Evolutionary conservation across 1,140 invertebrate species (phyloP).

Genomic region (Ectropis grisescens): DNA sequence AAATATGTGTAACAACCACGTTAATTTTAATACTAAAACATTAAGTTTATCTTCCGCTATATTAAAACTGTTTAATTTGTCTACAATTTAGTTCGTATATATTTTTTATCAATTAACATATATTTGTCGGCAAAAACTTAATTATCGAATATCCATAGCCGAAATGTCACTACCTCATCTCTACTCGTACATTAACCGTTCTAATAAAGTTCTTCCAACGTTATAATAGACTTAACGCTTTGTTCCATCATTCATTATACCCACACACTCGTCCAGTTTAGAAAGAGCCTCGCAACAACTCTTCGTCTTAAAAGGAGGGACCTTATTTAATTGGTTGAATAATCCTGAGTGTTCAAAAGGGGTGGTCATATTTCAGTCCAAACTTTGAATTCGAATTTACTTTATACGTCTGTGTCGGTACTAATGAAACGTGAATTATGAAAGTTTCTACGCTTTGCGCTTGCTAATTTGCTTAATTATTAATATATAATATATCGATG

Average conservation of each 20-base stretch:
- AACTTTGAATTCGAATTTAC: conserved; percentile 43
- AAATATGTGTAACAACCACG: too few species aligned
- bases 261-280: conserved; percentile 27
- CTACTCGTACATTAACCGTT: conserved; percentile 33
- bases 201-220: conserved; percentile 60
- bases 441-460: conserved; percentile 8
- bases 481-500: too few species aligned
- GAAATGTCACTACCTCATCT: not conserved
- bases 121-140: too few species aligned
- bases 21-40: too few species aligned
- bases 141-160: conserved; percentile 14
- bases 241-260: conserved; percentile 61
- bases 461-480: not conserved
- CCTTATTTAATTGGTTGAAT: conserved; percentile 16
- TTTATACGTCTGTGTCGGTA: conserved; percentile 33
- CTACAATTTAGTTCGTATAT: too few species aligned
- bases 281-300: conserved; percentile 27
- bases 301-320: conserved; percentile 15
- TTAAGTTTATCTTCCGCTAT: too few species aligned
- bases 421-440: conserved; percentile 34
- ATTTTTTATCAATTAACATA: too few species aligned
- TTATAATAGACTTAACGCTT: conserved; percentile 59
- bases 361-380: conserved; percentile 39
- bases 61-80: too few species aligned
- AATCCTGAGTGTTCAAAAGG: conserved; percentile 6